Conservation (phyloP, 2,888 invertebrate species). For the Acleris cristana region DNA sequence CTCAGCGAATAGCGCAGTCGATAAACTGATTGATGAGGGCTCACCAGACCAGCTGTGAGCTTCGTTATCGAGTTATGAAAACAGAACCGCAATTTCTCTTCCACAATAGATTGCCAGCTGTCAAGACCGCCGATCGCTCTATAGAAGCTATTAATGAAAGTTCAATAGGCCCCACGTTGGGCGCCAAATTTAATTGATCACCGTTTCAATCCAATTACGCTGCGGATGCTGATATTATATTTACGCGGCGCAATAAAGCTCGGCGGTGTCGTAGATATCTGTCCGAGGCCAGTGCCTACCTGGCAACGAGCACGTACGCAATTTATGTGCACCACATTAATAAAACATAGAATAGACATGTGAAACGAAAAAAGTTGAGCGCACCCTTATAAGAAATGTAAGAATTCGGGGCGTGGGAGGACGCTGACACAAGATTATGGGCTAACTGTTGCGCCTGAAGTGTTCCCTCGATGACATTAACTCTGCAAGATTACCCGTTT, state of each 20-base stretch:
- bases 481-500: constrained; percentile 56
- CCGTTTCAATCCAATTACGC: constrained; percentile 13
- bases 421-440: constrained; percentile 53
- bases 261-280: neutral
- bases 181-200: constrained; percentile 42
- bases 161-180: constrained; percentile 42
- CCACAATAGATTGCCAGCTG: constrained; percentile 21
- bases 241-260: constrained; percentile 9
- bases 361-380: constrained; percentile 1
- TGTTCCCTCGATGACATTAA: constrained; percentile 48
- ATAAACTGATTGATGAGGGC: constrained; percentile 23
- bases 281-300: constrained; percentile 4
- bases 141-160: constrained; percentile 17
- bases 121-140: constrained; percentile 6
- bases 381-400: constrained; percentile 35
- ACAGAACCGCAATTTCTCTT: constrained; percentile 11
- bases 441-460: constrained; percentile 71
- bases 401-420: constrained; percentile 45
- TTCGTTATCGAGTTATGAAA: constrained; percentile 26
- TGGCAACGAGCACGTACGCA: constrained; percentile 17
- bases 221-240: constrained; percentile 16
- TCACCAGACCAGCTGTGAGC: constrained; percentile 14
- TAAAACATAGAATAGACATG: constrained; percentile 7
- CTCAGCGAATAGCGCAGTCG: constrained; percentile 7
- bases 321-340: constrained; percentile 15